Percentiles rank a stretch among this genome's conserved stretches.
Evolutionary conservation across 2,888 invertebrate genomes (phyloP).

Genomic region (Ochropacha duplaris): DNA sequence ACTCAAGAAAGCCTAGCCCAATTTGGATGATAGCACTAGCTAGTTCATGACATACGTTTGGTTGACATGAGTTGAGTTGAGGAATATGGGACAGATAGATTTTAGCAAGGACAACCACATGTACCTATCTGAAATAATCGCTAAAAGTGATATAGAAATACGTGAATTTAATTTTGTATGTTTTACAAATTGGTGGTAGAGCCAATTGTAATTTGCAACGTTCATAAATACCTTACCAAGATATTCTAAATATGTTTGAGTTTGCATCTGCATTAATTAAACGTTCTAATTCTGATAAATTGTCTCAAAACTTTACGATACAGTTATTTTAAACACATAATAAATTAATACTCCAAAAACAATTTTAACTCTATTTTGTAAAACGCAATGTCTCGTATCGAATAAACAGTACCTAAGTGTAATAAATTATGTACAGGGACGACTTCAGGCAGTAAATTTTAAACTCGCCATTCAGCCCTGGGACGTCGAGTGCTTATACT

Average conservation of each 20-base stretch:
- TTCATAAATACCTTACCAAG: too few relatives aligned
- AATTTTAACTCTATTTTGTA: conserved; percentile 13
- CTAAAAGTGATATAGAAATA: too few relatives aligned
- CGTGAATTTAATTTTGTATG: too few relatives aligned
- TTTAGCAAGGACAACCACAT: too few relatives aligned
- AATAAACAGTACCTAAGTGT: conserved; percentile 17
- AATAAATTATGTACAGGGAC: conserved; percentile 17
- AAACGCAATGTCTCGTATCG: conserved; percentile 17
- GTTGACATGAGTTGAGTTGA: too few relatives aligned
- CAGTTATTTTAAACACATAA: neutral
- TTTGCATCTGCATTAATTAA: too few relatives aligned
- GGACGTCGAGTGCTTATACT: conserved; percentile 16
- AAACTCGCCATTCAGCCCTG: conserved; percentile 21
- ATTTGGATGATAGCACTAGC: neutral
- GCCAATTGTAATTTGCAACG: too few relatives aligned
- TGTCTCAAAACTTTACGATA: neutral
- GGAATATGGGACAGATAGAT: too few relatives aligned
- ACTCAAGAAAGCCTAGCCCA: neutral
- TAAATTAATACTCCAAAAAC: neutral
- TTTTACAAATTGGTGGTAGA: too few relatives aligned
- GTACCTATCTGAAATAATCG: too few relatives aligned
- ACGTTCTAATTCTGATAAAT: too few relatives aligned
- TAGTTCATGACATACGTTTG: neutral
- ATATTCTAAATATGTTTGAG: too few relatives aligned
- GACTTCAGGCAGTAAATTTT: conserved; percentile 25